Conservation (phyloP, 2,888 invertebrate species). For the Trimorus sp. region DNA sequence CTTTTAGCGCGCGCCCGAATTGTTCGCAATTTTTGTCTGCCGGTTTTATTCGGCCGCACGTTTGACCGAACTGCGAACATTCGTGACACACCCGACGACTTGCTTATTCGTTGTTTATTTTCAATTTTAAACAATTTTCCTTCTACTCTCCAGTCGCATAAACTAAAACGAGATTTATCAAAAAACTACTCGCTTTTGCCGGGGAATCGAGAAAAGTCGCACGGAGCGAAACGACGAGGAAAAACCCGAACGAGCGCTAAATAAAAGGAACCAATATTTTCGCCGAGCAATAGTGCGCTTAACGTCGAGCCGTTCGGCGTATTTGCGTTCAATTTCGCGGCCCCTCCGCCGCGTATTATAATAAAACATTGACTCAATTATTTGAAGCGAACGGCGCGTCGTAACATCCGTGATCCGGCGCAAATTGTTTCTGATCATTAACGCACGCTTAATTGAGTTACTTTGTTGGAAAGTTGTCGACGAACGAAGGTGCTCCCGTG, state of each 20-base stretch:
- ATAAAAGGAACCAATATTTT: too few species aligned
- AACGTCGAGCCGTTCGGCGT: too few species aligned
- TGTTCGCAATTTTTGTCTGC: conserved; percentile 13
- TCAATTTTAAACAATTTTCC: neutral
- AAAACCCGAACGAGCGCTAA: too few species aligned
- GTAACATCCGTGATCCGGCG: conserved; percentile 10
- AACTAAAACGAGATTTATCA: too few species aligned
- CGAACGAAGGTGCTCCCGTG: conserved; percentile 7
- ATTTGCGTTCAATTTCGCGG: conserved; percentile 28
- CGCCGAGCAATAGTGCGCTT: too few species aligned
- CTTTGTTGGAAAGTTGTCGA: conserved; percentile 20
- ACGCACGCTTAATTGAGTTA: conserved; percentile 34
- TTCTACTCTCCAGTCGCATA: too few species aligned
- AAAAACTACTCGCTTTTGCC: too few species aligned
- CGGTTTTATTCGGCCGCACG: conserved; percentile 17
- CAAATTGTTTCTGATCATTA: conserved; percentile 48
- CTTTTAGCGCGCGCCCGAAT: conserved; percentile 32
- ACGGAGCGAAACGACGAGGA: too few species aligned
- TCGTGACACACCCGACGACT: conserved; percentile 35
- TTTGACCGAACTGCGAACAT: conserved; percentile 44
- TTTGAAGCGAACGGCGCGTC: conserved; percentile 20
- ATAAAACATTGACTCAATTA: too few species aligned
- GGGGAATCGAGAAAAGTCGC: too few species aligned
- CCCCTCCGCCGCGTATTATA: neutral
- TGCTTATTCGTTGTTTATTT: conserved; percentile 45